Evolutionary conservation across 2,888 invertebrate species (phyloP).

Genomic region (Leucoptera coffeella): DNA sequence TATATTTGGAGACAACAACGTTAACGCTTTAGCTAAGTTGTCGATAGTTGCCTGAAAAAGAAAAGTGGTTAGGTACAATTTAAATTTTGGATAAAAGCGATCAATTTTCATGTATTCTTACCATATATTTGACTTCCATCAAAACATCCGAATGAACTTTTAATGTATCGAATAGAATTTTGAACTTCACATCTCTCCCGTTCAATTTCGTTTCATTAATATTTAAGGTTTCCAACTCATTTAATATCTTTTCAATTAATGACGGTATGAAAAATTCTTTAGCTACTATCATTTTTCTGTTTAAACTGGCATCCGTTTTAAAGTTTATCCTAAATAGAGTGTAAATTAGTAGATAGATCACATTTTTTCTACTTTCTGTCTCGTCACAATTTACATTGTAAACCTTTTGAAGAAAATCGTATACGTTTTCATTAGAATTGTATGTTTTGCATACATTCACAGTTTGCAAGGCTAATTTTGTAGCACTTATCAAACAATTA

Average conservation of each 20-base stretch:
- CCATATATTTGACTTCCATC: constrained; percentile 13
- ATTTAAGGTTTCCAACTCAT: too few relatives aligned
- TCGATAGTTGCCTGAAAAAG: constrained; percentile 14
- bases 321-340: too few relatives aligned
- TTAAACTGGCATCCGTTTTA: too few relatives aligned
- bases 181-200: constrained; percentile 6
- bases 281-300: too few relatives aligned
- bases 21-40: constrained; percentile 10
- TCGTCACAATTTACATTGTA: background rate
- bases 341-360: too few relatives aligned
- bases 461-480: too few relatives aligned
- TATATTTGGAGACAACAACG: constrained; percentile 9
- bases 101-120: constrained; percentile 8
- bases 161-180: constrained; percentile 13
- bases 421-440: too few relatives aligned
- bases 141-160: constrained; percentile 12
- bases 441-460: too few relatives aligned
- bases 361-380: too few relatives aligned
- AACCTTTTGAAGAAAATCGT: constrained; percentile 6
- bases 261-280: too few relatives aligned
- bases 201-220: constrained; percentile 2
- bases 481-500: too few relatives aligned
- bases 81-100: background rate
- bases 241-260: too few relatives aligned
- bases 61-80: constrained; percentile 1